Conservation (phyloP, 2,888 invertebrate genomes). For the Timema podura region DNA sequence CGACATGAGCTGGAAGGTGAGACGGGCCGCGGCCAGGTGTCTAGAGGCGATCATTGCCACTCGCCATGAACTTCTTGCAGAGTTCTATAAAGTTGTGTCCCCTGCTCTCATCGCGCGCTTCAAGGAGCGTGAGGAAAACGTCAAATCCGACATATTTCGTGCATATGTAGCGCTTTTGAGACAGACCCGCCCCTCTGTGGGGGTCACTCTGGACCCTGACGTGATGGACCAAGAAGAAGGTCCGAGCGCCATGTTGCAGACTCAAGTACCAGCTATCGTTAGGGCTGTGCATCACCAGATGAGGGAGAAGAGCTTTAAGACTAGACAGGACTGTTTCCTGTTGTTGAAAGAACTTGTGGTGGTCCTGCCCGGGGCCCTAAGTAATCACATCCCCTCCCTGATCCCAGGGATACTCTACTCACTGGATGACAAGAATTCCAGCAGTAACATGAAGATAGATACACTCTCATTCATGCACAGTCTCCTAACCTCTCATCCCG, state of each 20-base stretch:
- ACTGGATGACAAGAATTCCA: conserved; percentile 84
- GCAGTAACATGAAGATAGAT: conserved; percentile 97
- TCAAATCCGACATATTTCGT: conserved; percentile 96
- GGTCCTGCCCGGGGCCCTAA: conserved; percentile 84
- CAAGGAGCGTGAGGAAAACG: conserved; percentile 98
- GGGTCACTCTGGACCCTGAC: conserved; percentile 62
- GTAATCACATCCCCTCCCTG: conserved; percentile 75
- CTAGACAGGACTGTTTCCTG: conserved; percentile 87
- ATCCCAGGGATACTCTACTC: conserved; percentile 88
- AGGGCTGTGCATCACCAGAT: conserved; percentile 85
- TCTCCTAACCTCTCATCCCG: conserved; percentile 72
- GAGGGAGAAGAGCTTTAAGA: conserved; percentile 80
- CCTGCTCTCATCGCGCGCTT: conserved; percentile 89
- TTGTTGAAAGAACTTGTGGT: conserved; percentile 85
- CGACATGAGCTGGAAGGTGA: conserved; percentile 98
- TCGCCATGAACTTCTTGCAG: conserved; percentile 82
- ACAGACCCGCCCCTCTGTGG: conserved; percentile 75
- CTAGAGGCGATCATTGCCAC: conserved; percentile 92
- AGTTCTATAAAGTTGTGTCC: conserved; percentile 84
- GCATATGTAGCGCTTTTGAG: conserved; percentile 90
- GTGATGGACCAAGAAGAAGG: conserved; percentile 70
- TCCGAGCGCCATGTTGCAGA: conserved; percentile 38
- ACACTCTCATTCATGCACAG: conserved; percentile 88
- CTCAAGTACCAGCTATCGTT: conserved; percentile 66
- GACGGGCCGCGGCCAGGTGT: conserved; percentile 96